Evolutionary conservation across 2,113 vertebrate genomes (phyloP).

Genomic region (Takifugu flavidus): DNA sequence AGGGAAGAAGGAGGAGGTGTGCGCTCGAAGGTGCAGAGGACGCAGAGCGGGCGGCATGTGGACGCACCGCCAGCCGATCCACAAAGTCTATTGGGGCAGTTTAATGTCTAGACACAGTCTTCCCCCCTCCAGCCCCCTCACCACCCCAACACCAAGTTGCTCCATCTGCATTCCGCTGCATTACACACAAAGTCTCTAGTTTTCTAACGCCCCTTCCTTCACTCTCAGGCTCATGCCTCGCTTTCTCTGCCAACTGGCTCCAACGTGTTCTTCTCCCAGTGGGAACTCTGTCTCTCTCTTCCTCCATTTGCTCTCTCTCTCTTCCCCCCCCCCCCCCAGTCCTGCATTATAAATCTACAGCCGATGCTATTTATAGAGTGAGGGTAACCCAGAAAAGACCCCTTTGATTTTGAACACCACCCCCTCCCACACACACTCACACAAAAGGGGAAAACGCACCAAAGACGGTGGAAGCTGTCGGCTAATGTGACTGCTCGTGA

Average conservation of each 20-base stretch:
- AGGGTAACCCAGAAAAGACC: conserved; percentile 72
- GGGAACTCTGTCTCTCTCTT: conserved; percentile 42
- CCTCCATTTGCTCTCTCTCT: conserved; percentile 42
- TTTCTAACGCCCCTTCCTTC: conserved; percentile 52
- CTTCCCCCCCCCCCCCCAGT: conserved; percentile 19
- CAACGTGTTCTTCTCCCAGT: conserved; percentile 27
- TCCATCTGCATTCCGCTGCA: conserved; percentile 33
- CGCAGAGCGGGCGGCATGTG: conserved; percentile 30
- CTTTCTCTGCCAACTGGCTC: conserved; percentile 40
- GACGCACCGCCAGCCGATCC: conserved; percentile 34
- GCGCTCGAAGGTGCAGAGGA: neutral
- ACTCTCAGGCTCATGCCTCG: conserved; percentile 40
- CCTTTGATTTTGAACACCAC: conserved; percentile 37
- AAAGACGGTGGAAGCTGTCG: conserved; percentile 26
- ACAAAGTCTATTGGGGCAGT: conserved; percentile 43
- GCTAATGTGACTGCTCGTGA: conserved; percentile 30
- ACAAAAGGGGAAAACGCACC: neutral
- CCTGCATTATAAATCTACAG: conserved; percentile 68
- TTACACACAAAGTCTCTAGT: conserved; percentile 36
- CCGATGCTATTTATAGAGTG: conserved; percentile 67
- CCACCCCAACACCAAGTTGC: neutral
- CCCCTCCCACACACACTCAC: neutral
- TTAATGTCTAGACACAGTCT: conserved; percentile 53
- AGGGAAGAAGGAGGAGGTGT: conserved; percentile 11
- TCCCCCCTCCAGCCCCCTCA: neutral